A percentile compares a stretch with the other conserved stretches of the same genome.
Evolutionary conservation across 1,140 invertebrate species (phyloP).

Genomic region (Zaprionus gabonicus): DNA sequence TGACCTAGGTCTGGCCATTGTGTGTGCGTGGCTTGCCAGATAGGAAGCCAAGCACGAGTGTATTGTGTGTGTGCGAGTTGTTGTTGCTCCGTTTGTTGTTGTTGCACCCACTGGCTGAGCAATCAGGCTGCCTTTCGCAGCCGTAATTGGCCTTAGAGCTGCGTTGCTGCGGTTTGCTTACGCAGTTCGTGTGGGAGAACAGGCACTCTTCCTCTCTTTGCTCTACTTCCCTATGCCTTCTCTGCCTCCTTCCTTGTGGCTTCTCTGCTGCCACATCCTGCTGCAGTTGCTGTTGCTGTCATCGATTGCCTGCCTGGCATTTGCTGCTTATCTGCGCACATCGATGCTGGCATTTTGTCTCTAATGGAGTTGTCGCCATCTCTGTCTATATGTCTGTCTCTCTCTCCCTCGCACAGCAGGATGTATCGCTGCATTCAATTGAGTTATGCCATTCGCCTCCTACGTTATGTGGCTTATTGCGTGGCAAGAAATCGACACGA

Average conservation of each 20-base stretch:
- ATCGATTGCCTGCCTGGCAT: constrained; percentile 37
- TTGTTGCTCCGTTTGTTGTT: neutral
- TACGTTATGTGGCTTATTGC: constrained; percentile 16
- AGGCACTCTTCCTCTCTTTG: neutral
- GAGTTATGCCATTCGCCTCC: constrained; percentile 26
- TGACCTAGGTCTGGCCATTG: constrained; percentile 60
- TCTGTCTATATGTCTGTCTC: neutral
- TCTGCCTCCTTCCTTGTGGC: neutral
- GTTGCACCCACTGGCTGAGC: constrained; percentile 5
- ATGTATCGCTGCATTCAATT: constrained; percentile 22
- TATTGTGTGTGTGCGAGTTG: neutral
- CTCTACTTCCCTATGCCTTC: neutral
- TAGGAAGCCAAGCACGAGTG: constrained; percentile 51
- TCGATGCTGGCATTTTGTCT: constrained; percentile 44
- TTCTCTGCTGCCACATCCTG: neutral
- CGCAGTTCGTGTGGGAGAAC: constrained; percentile 1
- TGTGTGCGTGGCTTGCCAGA: constrained; percentile 24
- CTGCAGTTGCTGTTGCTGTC: neutral
- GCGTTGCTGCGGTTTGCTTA: neutral
- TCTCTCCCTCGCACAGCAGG: constrained; percentile 8
- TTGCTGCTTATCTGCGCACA: constrained; percentile 35
- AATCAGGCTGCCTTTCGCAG: constrained; percentile 4
- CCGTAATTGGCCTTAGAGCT: constrained; percentile 14
- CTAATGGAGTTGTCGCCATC: constrained; percentile 62
- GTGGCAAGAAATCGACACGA: constrained; percentile 6